These are phyloP conservation scores for Himantopus leucocephalus DNA, from an alignment of 2,113 vertebrate species.

Conservation along the genomic window DNA sequence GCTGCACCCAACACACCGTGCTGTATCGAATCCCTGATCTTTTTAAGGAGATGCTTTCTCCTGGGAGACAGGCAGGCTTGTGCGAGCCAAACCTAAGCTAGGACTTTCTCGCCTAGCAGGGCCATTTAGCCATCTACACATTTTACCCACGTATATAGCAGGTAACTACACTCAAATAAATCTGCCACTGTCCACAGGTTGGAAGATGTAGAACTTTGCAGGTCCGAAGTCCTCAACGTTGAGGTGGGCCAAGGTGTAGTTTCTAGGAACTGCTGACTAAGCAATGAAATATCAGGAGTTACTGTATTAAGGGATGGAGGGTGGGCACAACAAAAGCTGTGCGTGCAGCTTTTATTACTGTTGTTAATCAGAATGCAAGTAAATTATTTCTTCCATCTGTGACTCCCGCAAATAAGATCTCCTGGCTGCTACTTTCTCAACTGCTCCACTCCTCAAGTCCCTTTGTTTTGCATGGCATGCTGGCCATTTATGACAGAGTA, in stretches of 20 bases:
- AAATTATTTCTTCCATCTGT: neutral
- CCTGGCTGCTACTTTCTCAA: neutral
- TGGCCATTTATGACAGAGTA: neutral
- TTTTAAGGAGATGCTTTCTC: neutral
- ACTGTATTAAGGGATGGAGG: neutral
- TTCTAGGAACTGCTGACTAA: neutral
- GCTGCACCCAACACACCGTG: neutral
- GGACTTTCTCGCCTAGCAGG: too few relatives aligned
- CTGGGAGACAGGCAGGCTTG: neutral
- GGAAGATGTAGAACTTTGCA: neutral
- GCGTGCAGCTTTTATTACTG: neutral
- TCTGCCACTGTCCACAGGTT: fast-evolving
- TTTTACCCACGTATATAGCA: fast-evolving
- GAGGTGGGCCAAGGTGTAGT: neutral
- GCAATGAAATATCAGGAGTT: neutral
- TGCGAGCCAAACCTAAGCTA: neutral
- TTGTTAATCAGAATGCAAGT: neutral
- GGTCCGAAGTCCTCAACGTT: fast-evolving
- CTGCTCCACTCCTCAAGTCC: neutral
- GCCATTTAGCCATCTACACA: neutral
- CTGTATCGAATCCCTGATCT: neutral
- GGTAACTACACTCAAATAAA: neutral
- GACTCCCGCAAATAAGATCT: neutral
- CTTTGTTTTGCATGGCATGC: neutral
- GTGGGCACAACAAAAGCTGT: neutral